Evolutionary conservation across 1,140 invertebrate species (phyloP), one percentile per base, ranked within the genome.

Genomic region (Protaetia brevitarsis): DNA sequence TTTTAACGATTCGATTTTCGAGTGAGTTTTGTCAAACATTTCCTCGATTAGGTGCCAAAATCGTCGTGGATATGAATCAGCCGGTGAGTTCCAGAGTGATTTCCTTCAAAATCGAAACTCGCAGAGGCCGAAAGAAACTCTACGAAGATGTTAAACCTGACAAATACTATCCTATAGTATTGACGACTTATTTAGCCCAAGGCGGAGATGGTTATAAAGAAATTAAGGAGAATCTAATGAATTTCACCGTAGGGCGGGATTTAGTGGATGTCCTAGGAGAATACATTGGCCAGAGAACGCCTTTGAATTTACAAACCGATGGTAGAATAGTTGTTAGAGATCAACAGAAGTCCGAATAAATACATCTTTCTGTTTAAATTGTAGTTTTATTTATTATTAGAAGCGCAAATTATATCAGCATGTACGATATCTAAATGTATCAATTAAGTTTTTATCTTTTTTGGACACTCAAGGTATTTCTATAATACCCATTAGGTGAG

Each of bases 161-260:
- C 6, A 72, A 80, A 65, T 79, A 80, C 30, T 93, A 92, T 76
- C 81, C 82, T 8, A 74, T 92, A 1, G 78, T 86, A 2, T 78
- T 86, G 28, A 79, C 83, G 29, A 82, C 81, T 61, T 93, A 87
- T 71, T 74, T 92, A 6, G 81, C 85, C 76, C 79, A 2, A 60
- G 89, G 89, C 7, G 90, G 90, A 11, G 89, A 91, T 70, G 86
- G 67, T 27, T 75, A 77, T 70, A 72, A 76, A 34, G 82, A 84
- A 2, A 67, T 78, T 21, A 51, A 37, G n/a, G 68, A 76, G 0
- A 71, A 76, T 68, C 29, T 76, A 8, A 71, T 66, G 36, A 75
- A 76, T 65, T 1, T 58, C 2, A 57, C 58, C 30, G 63, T 68
- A 11, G 76, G 76, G n/a, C 45, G 7, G 37, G 7, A 68, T 1